phyloP scores from a whole-genome alignment of 2,797 vertebrate genomes.

The Pseudochirops cupreus region DNA sequence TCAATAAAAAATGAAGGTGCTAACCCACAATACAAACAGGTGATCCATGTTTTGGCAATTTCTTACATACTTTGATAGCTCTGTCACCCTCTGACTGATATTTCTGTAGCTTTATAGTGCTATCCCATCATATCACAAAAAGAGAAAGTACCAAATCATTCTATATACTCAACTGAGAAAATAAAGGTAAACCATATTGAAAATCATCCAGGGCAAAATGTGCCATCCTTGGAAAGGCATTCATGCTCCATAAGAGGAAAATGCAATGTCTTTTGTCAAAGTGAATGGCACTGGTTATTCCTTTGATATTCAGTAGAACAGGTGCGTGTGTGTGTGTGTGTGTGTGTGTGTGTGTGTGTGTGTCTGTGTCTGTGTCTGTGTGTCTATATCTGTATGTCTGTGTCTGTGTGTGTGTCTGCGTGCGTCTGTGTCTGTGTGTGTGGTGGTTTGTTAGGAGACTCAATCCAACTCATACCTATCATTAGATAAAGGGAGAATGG shows the following conservation, averaged over 20 bases:
- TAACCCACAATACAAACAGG: neutral
- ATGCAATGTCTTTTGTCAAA: constrained; percentile 14
- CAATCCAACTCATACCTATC: neutral
- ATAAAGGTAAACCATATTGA: constrained; percentile 21
- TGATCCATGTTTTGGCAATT: constrained; percentile 16
- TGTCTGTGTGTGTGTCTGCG: neutral
- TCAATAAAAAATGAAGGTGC: constrained; percentile 14
- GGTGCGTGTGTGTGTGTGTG: neutral
- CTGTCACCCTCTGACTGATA: constrained; percentile 13
- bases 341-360: too few species aligned
- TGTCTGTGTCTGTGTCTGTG: too few species aligned
- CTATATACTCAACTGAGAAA: constrained; percentile 12
- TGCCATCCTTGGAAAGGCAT: neutral
- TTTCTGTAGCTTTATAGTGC: constrained; percentile 22
- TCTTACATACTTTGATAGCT: constrained; percentile 43
- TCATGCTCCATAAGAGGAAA: neutral
- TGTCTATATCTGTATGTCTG: neutral
- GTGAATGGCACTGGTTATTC: neutral
- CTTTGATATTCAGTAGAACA: neutral
- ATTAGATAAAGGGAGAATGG: neutral
- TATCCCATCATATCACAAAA: neutral
- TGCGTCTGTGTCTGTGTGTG: neutral
- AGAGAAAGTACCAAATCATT: neutral
- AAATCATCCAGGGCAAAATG: neutral
- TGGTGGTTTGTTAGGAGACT: neutral